Base-by-base conservation (phyloP, 2,797 vertebrate genomes). In the Cryptoblepharus egeriae region DNA sequence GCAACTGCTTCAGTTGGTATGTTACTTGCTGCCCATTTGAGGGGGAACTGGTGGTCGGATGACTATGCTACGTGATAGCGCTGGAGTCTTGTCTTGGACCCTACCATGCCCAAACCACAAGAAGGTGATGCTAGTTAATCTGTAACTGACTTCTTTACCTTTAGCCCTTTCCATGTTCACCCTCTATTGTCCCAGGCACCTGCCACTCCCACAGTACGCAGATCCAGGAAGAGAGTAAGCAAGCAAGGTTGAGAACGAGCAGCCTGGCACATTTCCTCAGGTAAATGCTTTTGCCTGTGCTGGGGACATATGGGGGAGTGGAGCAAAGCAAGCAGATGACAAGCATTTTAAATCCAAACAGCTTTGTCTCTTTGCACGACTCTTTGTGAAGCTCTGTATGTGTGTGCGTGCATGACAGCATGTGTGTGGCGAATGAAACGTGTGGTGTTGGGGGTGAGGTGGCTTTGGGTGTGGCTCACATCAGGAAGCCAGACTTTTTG, bases 91-190 rank as follows among this genome's bases (percentile, higher is more conserved):
- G 30, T 20, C 52, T 64, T 58, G 22, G 26, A 55, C 57, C 74
- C 57, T 16, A 82, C 49, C 16, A 5, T 80, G 58, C 57, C 28
- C n/a, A 71, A 63, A 45, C 71, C 45, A n/a, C 22, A 55, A 68
- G 75, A 55, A 18, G 75, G 39, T 4, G 11, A 61, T 55, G 32
- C 42, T 55, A 69, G 84, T 86, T 86, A 86, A 86, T 86, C 52
- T 78, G 35, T 85, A 81, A 81, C 84, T 8, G 13, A 52, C 55
- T 81, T 71, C 45, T 58, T 70, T 72, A 76, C 79, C 79, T 85
- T 85, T 85, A 64, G 79, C 71, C 72, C 39, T 76, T 80, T 75
- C 4, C 55, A 60, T 55, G 71, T 74, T 49, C 63, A 67, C 32
- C 57, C 57, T 80, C 55, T 32, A 57, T 71, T 80, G 80, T 76